These are phyloP conservation scores for Phataginus tetradactyla DNA, from an alignment of 2,797 vertebrate species.

Conservation along the genomic window DNA sequence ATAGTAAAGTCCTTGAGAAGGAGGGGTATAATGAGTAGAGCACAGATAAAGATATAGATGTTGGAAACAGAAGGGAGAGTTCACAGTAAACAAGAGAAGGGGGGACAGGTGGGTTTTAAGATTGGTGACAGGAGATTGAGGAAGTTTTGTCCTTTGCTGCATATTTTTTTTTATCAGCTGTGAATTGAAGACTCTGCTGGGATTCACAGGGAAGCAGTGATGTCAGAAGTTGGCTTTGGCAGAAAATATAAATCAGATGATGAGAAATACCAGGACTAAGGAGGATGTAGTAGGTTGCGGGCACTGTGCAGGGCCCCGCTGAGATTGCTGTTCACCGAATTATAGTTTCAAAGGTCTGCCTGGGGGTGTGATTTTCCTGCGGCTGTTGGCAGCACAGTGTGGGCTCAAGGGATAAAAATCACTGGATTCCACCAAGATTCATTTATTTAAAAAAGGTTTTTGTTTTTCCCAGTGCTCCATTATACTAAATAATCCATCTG, in stretches of 20 bases:
- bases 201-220: neutral
- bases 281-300: neutral
- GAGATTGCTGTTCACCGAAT: neutral
- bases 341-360: neutral
- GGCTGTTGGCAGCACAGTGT: neutral
- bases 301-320: rapidly evolving
- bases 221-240: neutral
- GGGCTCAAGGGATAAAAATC: neutral
- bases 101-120: neutral
- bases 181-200: neutral
- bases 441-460: neutral
- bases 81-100: neutral
- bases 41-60: neutral
- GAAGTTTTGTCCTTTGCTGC: neutral
- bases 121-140: neutral
- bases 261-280: neutral
- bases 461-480: neutral
- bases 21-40: neutral
- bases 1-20: neutral
- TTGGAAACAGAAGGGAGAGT: neutral
- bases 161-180: neutral
- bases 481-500: neutral
- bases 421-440: neutral
- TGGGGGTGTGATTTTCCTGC: neutral
- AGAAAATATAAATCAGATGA: neutral